These are phyloP conservation scores for Microplitis deprimator DNA, from an alignment of 2,888 invertebrate genomes.

Conservation along the genomic window DNA sequence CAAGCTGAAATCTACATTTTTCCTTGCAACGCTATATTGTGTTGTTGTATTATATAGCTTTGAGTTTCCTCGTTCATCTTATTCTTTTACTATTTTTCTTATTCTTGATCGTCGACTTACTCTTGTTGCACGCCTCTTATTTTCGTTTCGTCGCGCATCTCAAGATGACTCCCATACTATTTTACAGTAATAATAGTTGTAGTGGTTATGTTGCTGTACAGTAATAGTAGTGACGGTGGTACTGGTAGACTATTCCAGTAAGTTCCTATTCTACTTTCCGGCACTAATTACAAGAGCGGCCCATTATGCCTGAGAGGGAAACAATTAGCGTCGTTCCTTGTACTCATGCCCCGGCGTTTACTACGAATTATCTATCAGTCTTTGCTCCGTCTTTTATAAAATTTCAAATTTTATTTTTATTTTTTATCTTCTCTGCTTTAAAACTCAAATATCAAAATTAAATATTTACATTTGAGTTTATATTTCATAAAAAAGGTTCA, in stretches of 20 bases:
- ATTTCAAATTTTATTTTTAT: not conserved
- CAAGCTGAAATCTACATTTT: constrained; percentile 15
- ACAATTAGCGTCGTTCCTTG: constrained; percentile 38
- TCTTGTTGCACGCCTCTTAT: constrained; percentile 25
- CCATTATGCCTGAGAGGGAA: constrained; percentile 35
- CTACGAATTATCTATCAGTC: constrained; percentile 15
- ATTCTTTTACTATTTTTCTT: constrained; percentile 28
- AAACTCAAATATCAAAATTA: not conserved
- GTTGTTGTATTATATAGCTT: not conserved
- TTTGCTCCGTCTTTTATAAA: not conserved
- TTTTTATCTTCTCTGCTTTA: not conserved
- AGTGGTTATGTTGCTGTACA: constrained; percentile 1
- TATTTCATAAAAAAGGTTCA: too few species aligned
- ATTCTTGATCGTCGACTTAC: constrained; percentile 26
- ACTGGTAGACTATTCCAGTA: not conserved
- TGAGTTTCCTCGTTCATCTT: constrained; percentile 13
- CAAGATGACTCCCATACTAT: constrained; percentile 12
- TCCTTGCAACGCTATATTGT: not conserved
- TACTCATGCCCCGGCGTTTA: constrained; percentile 37
- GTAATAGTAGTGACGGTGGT: not conserved
- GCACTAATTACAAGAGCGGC: constrained; percentile 36
- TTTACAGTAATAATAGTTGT: constrained; percentile 1
- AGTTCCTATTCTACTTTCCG: constrained; percentile 33
- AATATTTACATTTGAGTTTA: too few species aligned
- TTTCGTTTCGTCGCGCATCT: constrained; percentile 26